A percentile compares a stretch with the other conserved stretches of the same genome.
Conservation (phyloP, 2,888 invertebrate species). For the Nomada hirtipes region DNA sequence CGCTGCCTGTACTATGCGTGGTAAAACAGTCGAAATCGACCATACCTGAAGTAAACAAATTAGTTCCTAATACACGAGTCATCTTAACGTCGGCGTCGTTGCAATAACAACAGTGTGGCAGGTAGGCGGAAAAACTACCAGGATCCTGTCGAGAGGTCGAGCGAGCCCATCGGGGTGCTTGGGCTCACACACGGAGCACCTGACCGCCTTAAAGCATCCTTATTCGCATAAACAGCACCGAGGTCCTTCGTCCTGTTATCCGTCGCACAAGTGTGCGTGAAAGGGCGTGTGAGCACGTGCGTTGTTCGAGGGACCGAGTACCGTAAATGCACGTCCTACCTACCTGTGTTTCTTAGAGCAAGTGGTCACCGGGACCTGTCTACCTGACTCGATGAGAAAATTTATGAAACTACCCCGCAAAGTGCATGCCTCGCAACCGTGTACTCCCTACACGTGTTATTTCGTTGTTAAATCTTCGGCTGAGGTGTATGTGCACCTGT, state of each 20-base stretch:
- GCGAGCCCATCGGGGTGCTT: constrained; percentile 60
- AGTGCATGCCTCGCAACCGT: constrained; percentile 40
- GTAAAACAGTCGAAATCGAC: background rate
- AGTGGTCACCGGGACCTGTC: constrained; percentile 36
- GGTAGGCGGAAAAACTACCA: constrained; percentile 39
- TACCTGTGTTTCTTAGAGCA: constrained; percentile 45
- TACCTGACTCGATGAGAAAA: constrained; percentile 58
- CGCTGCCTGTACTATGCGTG: background rate
- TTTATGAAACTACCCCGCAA: constrained; percentile 66
- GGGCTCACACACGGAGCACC: constrained; percentile 43
- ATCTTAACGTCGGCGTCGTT: constrained; percentile 14
- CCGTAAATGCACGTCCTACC: constrained; percentile 46
- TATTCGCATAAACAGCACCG: constrained; percentile 32
- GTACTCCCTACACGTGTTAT: constrained; percentile 23
- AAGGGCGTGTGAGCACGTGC: constrained; percentile 36
- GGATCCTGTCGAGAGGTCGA: constrained; percentile 41
- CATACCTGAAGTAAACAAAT: constrained; percentile 23
- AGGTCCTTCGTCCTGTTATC: constrained; percentile 19
- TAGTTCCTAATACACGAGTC: constrained; percentile 40
- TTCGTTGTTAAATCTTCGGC: background rate
- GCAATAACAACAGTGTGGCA: constrained; percentile 33
- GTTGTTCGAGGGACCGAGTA: constrained; percentile 38
- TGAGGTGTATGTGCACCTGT: constrained; percentile 12
- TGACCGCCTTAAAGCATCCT: constrained; percentile 47
- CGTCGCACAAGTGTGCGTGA: constrained; percentile 4